Evolutionary conservation across 2,113 vertebrate species (phyloP).

Genomic region (Rhinolophus ferrumequinum): DNA sequence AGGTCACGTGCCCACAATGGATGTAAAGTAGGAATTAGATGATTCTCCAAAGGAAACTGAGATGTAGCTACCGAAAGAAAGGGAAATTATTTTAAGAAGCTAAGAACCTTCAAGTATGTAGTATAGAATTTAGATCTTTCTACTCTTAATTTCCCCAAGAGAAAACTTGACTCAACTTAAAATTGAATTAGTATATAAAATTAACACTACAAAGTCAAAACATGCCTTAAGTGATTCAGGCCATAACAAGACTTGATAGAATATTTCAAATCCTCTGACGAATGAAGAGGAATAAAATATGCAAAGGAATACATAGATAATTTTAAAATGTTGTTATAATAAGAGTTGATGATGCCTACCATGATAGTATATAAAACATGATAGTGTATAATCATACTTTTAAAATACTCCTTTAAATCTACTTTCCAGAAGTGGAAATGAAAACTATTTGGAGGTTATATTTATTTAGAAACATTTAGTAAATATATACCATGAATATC

Average conservation of each 20-base stretch:
- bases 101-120: neutral
- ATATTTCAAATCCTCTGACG: neutral
- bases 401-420: neutral
- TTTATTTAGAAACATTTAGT: conserved; percentile 18
- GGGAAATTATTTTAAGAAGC: neutral
- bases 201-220: neutral
- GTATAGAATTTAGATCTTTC: neutral
- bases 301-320: neutral
- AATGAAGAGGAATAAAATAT: neutral
- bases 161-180: neutral
- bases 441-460: neutral
- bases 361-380: neutral
- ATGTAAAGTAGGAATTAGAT: neutral
- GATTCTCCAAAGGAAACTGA: neutral
- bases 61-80: neutral
- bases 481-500: neutral
- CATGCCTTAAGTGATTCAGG: neutral
- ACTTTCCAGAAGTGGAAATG: neutral
- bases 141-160: neutral
- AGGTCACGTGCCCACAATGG: fast-evolving
- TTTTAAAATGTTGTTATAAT: neutral
- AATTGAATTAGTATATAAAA: neutral
- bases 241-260: neutral
- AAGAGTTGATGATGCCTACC: neutral
- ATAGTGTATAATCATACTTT: neutral